Evolutionary conservation across 2,113 vertebrate species (phyloP).

Genomic region (Sapajus apella): DNA sequence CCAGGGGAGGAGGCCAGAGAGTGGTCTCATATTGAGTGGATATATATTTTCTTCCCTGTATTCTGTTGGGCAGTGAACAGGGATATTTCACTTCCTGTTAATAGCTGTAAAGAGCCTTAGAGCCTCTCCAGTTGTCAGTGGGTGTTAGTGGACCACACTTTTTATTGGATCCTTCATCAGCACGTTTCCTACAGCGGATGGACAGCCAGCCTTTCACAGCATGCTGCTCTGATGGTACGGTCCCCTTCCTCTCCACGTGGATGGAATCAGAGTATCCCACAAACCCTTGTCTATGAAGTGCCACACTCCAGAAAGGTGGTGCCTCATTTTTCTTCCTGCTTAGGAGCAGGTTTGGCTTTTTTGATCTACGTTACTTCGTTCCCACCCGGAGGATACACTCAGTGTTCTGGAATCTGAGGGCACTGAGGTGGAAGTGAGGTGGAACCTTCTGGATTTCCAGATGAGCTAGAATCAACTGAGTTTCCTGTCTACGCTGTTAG

Average conservation of each 20-base stretch:
- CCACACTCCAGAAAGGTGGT: neutral
- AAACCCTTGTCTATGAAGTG: neutral
- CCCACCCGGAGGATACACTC: neutral
- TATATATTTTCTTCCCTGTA: neutral
- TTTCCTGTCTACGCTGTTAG: neutral
- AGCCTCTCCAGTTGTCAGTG: neutral
- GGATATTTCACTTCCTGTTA: neutral
- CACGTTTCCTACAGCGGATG: neutral
- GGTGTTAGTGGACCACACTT: neutral
- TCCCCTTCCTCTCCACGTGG: neutral
- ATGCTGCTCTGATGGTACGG: neutral
- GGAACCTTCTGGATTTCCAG: neutral
- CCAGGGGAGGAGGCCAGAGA: neutral
- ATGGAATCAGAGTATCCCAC: neutral
- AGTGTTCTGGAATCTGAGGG: neutral
- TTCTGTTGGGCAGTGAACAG: neutral
- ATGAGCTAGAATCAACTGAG: neutral
- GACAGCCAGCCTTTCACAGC: neutral
- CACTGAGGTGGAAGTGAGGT: neutral
- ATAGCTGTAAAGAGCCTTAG: neutral
- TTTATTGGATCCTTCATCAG: neutral
- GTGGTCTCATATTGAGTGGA: neutral
- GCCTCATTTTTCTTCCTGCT: neutral
- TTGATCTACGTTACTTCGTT: neutral
- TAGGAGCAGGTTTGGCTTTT: neutral